Conservation (phyloP, 2,888 invertebrate genomes). For the Drosophila melanocephala region DNA sequence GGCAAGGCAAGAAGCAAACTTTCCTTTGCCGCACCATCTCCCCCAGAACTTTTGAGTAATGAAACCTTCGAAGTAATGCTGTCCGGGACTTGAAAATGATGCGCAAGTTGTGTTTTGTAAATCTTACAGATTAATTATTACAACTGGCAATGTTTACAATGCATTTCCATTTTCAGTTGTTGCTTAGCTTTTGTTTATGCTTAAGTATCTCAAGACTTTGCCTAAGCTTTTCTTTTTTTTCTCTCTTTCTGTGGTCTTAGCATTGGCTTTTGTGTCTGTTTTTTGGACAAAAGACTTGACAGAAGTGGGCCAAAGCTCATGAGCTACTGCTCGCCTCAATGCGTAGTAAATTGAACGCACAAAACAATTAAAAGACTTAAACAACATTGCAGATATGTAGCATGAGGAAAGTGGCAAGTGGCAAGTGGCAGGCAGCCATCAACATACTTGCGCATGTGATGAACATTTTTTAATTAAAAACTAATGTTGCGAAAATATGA, state of each 20-base stretch:
- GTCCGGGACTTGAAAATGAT: slow-evolving; percentile 51
- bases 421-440: slow-evolving; percentile 24
- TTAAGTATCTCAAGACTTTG: slow-evolving; percentile 44
- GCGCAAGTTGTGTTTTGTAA: slow-evolving; percentile 71
- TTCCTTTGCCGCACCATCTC: neutral
- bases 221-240: slow-evolving; percentile 10
- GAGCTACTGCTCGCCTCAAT: slow-evolving; percentile 30
- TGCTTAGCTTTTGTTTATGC: slow-evolving; percentile 41
- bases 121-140: slow-evolving; percentile 82
- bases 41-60: slow-evolving; percentile 61
- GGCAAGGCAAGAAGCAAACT: slow-evolving; percentile 23
- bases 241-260: neutral
- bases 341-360: slow-evolving; percentile 46
- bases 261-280: neutral
- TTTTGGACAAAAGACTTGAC: slow-evolving; percentile 19
- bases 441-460: slow-evolving; percentile 54
- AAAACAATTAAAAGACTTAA: slow-evolving; percentile 47
- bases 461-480: slow-evolving; percentile 83
- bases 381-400: slow-evolving; percentile 30
- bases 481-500: slow-evolving; percentile 83
- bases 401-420: slow-evolving; percentile 7
- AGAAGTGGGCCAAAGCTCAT: neutral
- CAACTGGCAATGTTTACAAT: slow-evolving; percentile 77
- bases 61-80: slow-evolving; percentile 44
- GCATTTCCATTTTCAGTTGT: slow-evolving; percentile 49